Evolutionary conservation across 2,113 vertebrate genomes (phyloP).

Genomic region (Balaeniceps rex): DNA sequence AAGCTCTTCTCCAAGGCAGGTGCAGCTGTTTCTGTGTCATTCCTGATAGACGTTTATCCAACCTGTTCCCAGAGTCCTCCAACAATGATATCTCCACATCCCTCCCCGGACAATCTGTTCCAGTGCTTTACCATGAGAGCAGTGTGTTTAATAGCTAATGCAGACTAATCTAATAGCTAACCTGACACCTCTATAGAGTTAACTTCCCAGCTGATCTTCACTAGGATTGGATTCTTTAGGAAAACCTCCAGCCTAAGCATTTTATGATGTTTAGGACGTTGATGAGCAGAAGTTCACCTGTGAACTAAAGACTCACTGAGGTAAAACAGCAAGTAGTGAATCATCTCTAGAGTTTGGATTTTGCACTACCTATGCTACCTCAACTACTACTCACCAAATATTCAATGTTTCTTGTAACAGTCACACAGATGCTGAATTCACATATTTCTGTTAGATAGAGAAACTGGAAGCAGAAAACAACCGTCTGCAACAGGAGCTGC

Average conservation of each 20-base stretch:
- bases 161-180: neutral
- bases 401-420: neutral
- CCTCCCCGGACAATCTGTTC: neutral
- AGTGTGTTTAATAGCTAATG: neutral
- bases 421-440: constrained; percentile 2
- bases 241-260: neutral
- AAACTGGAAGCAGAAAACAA: constrained; percentile 85
- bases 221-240: neutral
- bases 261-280: neutral
- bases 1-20: neutral
- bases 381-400: neutral
- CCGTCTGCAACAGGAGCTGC: constrained; percentile 89
- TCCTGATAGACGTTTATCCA: neutral
- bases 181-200: neutral
- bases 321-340: neutral
- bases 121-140: neutral
- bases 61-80: neutral
- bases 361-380: neutral
- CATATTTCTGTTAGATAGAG: constrained; percentile 84
- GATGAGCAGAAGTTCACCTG: neutral
- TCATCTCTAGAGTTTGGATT: neutral
- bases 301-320: neutral
- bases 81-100: neutral
- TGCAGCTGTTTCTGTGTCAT: neutral
- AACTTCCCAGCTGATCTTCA: neutral